Conservation (phyloP, 2,113 vertebrate species). For the Cephalopterus ornatus region DNA sequence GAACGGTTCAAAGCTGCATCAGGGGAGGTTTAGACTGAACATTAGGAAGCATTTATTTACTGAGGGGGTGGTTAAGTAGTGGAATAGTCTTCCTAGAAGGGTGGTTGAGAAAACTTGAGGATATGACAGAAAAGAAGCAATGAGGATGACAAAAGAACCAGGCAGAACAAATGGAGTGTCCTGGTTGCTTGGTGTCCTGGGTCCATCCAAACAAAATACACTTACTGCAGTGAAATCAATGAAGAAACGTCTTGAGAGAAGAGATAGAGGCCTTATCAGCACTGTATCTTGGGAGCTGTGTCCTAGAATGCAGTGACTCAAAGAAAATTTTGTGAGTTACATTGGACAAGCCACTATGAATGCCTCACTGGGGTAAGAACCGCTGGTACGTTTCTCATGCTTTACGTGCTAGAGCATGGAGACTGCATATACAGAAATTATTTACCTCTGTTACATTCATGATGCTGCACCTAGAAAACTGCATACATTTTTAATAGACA, state of each 20-base stretch:
- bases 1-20: background rate
- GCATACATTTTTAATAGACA: background rate
- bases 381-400: background rate
- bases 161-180: background rate
- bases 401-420: background rate
- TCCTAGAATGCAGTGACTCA: background rate
- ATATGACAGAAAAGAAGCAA: background rate
- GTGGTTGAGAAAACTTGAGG: background rate
- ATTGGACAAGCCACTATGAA: background rate
- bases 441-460: background rate
- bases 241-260: background rate
- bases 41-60: background rate
- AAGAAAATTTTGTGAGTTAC: background rate
- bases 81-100: background rate
- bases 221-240: background rate
- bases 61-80: background rate
- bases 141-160: background rate
- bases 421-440: background rate
- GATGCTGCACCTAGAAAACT: background rate
- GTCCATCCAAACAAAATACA: background rate
- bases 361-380: background rate
- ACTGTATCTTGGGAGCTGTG: background rate
- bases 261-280: background rate
- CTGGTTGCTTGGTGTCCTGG: background rate
- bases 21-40: background rate